A percentile compares a stretch with the other conserved stretches of the same genome.
These are phyloP conservation scores for Steatornis caripensis DNA, from an alignment of 2,113 vertebrate species.

Conservation along the genomic window DNA sequence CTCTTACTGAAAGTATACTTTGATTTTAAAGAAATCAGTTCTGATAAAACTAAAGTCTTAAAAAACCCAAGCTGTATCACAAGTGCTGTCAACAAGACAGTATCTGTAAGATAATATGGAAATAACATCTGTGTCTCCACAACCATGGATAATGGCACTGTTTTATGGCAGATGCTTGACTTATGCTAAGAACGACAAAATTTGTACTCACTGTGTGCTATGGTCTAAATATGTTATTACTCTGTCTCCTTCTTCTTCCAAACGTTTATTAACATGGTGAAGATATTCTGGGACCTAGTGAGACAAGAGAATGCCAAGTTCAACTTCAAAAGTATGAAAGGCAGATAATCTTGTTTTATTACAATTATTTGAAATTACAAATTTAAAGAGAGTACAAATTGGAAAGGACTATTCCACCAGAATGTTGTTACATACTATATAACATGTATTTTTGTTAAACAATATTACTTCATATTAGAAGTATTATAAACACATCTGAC, in stretches of 20 bases:
- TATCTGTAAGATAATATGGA: not conserved
- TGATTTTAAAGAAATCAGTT: not conserved
- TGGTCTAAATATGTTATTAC: conserved; percentile 83
- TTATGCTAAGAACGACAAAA: not conserved
- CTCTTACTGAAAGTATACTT: not conserved
- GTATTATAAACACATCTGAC: not conserved
- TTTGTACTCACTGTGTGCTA: conserved; percentile 78
- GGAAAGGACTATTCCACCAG: not conserved
- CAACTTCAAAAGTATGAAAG: not conserved
- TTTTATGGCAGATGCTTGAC: not conserved
- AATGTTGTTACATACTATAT: fast-evolving
- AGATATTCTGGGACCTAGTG: conserved; percentile 80
- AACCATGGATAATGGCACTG: not conserved
- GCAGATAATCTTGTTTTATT: not conserved
- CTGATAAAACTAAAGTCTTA: not conserved
- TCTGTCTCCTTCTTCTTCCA: conserved; percentile 81
- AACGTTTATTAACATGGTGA: conserved; percentile 79
- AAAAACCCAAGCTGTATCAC: not conserved
- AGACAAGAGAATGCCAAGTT: not conserved
- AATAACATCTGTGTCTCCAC: not conserved
- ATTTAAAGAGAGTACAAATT: not conserved
- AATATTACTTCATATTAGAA: not conserved
- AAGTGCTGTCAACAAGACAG: not conserved
- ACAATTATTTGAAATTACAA: not conserved
- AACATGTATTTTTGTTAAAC: not conserved